Evolutionary conservation across 1,140 invertebrate species (phyloP).

Genomic region (Atopsyche davidsoni): DNA sequence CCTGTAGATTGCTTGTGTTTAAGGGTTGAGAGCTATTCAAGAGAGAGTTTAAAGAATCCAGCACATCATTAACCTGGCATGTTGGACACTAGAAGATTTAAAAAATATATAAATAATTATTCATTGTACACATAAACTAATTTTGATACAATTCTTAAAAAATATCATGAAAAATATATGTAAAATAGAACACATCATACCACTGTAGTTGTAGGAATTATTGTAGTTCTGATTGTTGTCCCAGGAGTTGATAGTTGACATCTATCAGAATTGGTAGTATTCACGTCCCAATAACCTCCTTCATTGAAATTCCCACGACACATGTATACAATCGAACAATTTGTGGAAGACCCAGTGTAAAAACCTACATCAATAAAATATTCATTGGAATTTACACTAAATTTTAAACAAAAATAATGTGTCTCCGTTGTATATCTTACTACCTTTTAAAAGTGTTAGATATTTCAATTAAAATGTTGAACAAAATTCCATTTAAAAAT

Average conservation of each 20-base stretch:
- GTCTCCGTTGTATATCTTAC: too few relatives aligned
- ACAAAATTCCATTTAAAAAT: too few relatives aligned
- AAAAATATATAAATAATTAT: neutral
- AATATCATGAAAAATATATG: neutral
- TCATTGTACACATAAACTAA: slow-evolving; percentile 7
- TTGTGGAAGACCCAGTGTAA: too few relatives aligned
- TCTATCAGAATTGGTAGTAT: slow-evolving; percentile 1
- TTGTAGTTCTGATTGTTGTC: neutral
- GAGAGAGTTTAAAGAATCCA: slow-evolving; percentile 11
- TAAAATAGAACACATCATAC: neutral
- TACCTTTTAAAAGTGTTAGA: too few relatives aligned
- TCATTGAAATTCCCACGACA: slow-evolving; percentile 42
- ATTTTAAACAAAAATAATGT: too few relatives aligned
- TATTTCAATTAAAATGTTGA: too few relatives aligned
- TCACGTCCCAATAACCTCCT: slow-evolving; percentile 35
- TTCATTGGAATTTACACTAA: too few relatives aligned
- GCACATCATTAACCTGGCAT: slow-evolving; percentile 14
- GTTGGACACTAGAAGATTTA: slow-evolving; percentile 16
- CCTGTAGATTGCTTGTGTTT: neutral
- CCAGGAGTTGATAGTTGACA: neutral
- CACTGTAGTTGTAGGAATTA: slow-evolving; percentile 1
- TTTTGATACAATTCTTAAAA: neutral
- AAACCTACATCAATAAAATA: too few relatives aligned
- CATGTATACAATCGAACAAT: neutral
- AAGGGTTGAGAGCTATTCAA: slow-evolving; percentile 14